Conservation (phyloP, 2,888 invertebrate genomes). For the Arrhopalites spinosus region DNA sequence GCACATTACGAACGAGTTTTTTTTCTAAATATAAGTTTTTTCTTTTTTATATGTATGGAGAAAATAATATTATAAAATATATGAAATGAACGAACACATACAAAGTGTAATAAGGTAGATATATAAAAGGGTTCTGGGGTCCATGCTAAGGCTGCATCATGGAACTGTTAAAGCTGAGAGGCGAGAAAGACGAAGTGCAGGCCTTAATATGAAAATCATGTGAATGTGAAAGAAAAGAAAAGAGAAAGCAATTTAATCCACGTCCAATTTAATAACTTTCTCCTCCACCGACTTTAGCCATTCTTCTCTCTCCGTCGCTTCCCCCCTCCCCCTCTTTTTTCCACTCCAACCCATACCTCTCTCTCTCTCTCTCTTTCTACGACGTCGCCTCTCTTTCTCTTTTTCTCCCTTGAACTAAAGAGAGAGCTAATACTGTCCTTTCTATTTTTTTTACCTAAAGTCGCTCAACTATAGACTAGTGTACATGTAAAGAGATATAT, state of each 20-base stretch:
- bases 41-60: too few relatives aligned
- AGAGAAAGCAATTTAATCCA: slow-evolving; percentile 41
- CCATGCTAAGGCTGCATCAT: background rate
- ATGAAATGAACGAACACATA: too few relatives aligned
- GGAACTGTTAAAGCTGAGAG: background rate
- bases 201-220: slow-evolving; percentile 38
- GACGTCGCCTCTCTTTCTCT: background rate
- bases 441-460: background rate
- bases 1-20: too few relatives aligned
- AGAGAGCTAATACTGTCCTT: background rate
- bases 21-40: too few relatives aligned
- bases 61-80: too few relatives aligned
- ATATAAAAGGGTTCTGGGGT: background rate
- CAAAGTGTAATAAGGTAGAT: background rate
- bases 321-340: background rate
- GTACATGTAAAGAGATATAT: background rate
- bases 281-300: slow-evolving; percentile 39
- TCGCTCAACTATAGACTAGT: background rate
- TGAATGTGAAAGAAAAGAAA: slow-evolving; percentile 32
- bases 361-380: background rate
- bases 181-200: slow-evolving; percentile 26
- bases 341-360: background rate
- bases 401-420: slow-evolving; percentile 1
- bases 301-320: slow-evolving; percentile 33
- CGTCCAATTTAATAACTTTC: slow-evolving; percentile 40